Evolutionary conservation across 2,113 vertebrate species (phyloP).

Genomic region (Plecturocebus donacophilus): DNA sequence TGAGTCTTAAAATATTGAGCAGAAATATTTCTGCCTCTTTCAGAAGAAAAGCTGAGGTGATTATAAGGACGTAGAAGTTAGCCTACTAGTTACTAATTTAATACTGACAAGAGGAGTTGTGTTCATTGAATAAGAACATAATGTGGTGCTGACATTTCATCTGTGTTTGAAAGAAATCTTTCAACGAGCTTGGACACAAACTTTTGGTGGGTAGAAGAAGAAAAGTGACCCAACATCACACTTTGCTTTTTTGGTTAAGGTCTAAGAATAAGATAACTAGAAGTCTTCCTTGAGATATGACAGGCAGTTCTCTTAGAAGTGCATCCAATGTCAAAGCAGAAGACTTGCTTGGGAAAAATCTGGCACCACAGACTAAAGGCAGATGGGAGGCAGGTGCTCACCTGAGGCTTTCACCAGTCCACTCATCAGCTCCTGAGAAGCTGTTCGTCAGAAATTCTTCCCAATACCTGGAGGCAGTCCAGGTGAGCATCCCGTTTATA

Average conservation of each 20-base stretch:
- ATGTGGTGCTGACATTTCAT: slow-evolving; percentile 30
- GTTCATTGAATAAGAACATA: not conserved
- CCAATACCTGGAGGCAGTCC: not conserved
- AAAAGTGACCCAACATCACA: not conserved
- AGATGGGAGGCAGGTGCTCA: not conserved
- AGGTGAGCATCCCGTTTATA: not conserved
- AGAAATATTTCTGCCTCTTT: not conserved
- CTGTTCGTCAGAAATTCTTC: not conserved
- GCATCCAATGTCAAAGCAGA: not conserved
- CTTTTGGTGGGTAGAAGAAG: not conserved
- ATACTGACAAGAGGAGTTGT: not conserved
- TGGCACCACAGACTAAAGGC: not conserved
- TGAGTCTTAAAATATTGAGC: not conserved
- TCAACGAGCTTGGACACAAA: not conserved
- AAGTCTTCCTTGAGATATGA: not conserved
- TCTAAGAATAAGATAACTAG: not conserved
- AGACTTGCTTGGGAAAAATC: not conserved
- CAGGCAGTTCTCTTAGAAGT: not conserved
- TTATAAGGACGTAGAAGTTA: not conserved
- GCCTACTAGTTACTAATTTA: not conserved
- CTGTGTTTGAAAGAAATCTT: not conserved
- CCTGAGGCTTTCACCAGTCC: not conserved
- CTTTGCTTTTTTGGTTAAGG: not conserved
- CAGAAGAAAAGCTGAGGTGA: not conserved
- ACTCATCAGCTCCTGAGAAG: not conserved